Percentiles rank a stretch among this genome's conserved stretches.
phyloP scores from a whole-genome alignment of 2,797 vertebrate genomes.

The Cryptoprocta ferox region DNA sequence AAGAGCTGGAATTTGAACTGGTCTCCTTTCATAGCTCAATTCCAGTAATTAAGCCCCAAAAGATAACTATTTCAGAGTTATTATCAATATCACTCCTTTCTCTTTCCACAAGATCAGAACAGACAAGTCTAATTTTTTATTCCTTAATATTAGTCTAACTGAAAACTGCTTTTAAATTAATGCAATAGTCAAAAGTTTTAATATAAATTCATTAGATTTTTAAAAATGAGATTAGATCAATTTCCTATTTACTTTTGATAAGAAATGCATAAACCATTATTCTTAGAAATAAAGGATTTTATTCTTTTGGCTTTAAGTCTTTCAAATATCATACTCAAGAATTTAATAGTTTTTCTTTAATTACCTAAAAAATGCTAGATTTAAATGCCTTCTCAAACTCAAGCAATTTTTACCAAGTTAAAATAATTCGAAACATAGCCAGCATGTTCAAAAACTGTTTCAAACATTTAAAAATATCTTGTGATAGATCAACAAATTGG shows the following conservation, averaged over 20 bases:
- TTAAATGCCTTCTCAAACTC: not conserved
- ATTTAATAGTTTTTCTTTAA: not conserved
- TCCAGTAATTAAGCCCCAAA: constrained; percentile 16
- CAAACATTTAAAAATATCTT: constrained; percentile 7
- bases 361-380: not conserved
- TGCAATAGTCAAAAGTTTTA: not conserved
- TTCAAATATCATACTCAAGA: not conserved
- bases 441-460: not conserved
- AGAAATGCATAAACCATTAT: not conserved
- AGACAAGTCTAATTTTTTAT: not conserved
- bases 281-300: constrained; percentile 30
- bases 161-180: not conserved
- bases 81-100: not conserved
- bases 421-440: not conserved
- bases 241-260: constrained; percentile 10
- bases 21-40: not conserved
- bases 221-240: constrained; percentile 4
- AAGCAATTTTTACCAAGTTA: constrained; percentile 21
- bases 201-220: not conserved
- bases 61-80: not conserved
- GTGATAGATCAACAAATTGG: not conserved
- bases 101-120: not conserved
- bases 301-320: not conserved
- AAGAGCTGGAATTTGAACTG: not conserved
- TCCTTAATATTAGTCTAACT: not conserved